Percentiles rank a stretch among this genome's conserved stretches.
Evolutionary conservation across 2,797 vertebrate genomes (phyloP).

Genomic region (Gymnodraco acuticeps): DNA sequence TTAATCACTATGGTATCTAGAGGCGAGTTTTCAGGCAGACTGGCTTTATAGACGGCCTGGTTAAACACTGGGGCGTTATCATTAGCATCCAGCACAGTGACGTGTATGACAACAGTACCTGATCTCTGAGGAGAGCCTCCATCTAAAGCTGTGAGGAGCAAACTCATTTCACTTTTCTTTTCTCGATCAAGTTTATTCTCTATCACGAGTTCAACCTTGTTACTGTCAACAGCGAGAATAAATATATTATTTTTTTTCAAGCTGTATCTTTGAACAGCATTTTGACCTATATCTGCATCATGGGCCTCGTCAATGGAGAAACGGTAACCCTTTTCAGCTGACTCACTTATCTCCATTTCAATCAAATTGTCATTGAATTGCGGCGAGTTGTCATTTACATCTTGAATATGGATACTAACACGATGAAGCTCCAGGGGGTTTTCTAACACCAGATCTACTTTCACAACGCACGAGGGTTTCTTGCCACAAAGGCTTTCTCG

Average conservation of each 20-base stretch:
- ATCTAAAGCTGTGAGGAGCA: conserved; percentile 63
- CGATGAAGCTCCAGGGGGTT: conserved; percentile 81
- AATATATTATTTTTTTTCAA: conserved; percentile 55
- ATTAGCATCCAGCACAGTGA: conserved; percentile 77
- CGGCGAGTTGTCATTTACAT: conserved; percentile 84
- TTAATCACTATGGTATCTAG: conserved; percentile 62
- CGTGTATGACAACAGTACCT: conserved; percentile 50
- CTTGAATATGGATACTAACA: conserved; percentile 74
- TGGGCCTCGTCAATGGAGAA: conserved; percentile 79
- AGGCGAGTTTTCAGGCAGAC: conserved; percentile 71
- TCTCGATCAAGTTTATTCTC: conserved; percentile 59
- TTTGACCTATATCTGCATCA: conserved; percentile 80
- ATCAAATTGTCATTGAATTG: conserved; percentile 65
- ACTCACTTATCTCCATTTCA: conserved; percentile 75
- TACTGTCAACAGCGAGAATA: conserved; percentile 27
- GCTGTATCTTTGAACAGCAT: conserved; percentile 65
- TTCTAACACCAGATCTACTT: conserved; percentile 78
- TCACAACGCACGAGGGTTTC: conserved; percentile 65
- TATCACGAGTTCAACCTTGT: conserved; percentile 37
- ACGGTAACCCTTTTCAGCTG: conserved; percentile 57
- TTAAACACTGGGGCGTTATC: conserved; percentile 81
- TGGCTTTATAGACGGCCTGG: conserved; percentile 72
- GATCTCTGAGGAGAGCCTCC: conserved; percentile 69
- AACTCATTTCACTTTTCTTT: conserved; percentile 10
- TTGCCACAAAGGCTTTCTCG: conserved; percentile 78